Base-by-base conservation (phyloP, 2,797 vertebrate species). In the Heliangelus exortis region DNA sequence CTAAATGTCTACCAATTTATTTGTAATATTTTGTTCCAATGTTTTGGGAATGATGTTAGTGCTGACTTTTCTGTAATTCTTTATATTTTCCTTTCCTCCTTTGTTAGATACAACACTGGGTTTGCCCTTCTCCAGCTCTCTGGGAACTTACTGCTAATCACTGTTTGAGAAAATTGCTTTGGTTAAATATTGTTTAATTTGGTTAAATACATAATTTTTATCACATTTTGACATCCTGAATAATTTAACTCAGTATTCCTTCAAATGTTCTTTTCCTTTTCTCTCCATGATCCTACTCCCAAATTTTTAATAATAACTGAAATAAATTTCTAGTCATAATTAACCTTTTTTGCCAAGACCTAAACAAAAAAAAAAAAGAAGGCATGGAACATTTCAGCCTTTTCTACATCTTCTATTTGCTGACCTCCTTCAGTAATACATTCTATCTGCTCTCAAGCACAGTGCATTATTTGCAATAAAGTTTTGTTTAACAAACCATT, bases 51-150 rank as follows among this genome's bases (percentile, higher is more conserved):
- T 68, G 20, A 9, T 58, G 8, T 34, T 72, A 66, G 12, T 29
- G 45, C 17, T 59, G 47, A 45, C n/a, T 82, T 88, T 68, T 81
- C 43, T 55, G 48, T 58, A 57, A 57, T 43, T 91, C 19, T 54
- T 91, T 21, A 51, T 21, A 53, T 57, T 85, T 71, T 9, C 34
- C 22, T 89, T 69, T 87, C 15, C 23, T 72, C 12, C 20, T 72
- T 72, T 86, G 10, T 36, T 63, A 59, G 69, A 19, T 12, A 55
- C n/a, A 50, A 65, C 20, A 68, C 25, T 25, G 26, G 36, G 39
- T 86, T 92, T 86, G 39, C 47, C 31, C 73, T 90, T 88, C 34
- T 75, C n/a, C 34, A 54, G 23, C 85, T 87, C 92, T 83, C 36
- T 85, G 58, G 33, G 34, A 81, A 61, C 15, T 54, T 55, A 9